Conservation (phyloP, 2,797 vertebrate genomes). For the Allobates femoralis region DNA sequence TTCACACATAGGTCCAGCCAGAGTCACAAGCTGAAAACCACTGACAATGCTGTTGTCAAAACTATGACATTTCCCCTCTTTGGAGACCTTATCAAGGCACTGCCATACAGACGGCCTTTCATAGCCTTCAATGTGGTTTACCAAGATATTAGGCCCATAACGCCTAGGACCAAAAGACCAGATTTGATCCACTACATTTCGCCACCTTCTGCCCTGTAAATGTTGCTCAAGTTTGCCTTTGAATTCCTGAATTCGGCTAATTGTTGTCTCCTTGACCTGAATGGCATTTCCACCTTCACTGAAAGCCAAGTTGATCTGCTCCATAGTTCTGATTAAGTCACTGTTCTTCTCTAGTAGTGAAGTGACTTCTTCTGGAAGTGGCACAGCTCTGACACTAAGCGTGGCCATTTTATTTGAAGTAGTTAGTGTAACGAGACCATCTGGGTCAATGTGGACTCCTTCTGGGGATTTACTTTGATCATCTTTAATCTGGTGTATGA, state of each 20-base stretch:
- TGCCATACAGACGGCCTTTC: conserved; percentile 86
- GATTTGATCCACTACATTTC: conserved; percentile 85
- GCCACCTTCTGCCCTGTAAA: conserved; percentile 90
- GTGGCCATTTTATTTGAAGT: conserved; percentile 90
- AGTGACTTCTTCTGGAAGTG: conserved; percentile 88
- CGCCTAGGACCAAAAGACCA: conserved; percentile 96
- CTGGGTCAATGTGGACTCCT: conserved; percentile 83
- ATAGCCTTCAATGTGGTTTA: conserved; percentile 83
- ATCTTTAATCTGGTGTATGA: conserved; percentile 91
- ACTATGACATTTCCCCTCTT: conserved; percentile 75
- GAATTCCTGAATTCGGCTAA: conserved; percentile 81
- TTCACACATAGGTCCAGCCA: conserved; percentile 95
- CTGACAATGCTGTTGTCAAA: conserved; percentile 93
- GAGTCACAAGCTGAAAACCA: conserved; percentile 92
- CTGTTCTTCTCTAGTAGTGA: conserved; percentile 85
- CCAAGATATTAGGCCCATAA: conserved; percentile 91
- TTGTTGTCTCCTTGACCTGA: conserved; percentile 77
- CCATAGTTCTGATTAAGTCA: conserved; percentile 88
- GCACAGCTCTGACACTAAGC: conserved; percentile 83
- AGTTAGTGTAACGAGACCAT: conserved; percentile 86
- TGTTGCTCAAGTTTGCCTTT: conserved; percentile 82
- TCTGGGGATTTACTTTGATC: conserved; percentile 84
- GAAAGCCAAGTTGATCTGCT: conserved; percentile 83
- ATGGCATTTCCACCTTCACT: conserved; percentile 81
- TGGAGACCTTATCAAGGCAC: conserved; percentile 73